Base-by-base conservation (phyloP, 2,797 vertebrate species). In the Gymnoscopelus microlampas region DNA sequence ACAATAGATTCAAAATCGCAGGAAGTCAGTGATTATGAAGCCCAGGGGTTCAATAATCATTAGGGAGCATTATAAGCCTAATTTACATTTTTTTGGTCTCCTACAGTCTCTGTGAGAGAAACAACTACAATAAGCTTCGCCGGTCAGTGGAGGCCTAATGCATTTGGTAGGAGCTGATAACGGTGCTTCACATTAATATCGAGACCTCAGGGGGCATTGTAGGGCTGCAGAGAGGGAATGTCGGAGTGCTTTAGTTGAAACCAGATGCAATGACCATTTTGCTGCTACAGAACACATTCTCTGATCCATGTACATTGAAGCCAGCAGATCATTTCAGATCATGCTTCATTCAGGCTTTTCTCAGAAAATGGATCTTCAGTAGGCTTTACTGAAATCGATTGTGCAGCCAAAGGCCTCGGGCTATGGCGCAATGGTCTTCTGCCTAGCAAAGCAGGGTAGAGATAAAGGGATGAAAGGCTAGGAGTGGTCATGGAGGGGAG, bases 191-290 rank as follows among this genome's bases (percentile, higher is more conserved):
- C 90, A 86, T 89, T 89, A 85, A 83, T 84, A 82, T 71, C 15
- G 57, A 86, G 83, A 88, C 89, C 89, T 91, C 90, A 85, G 79
- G 87, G 87, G 88, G 89, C 92, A 91, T 92, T 90, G 91, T 85
- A 80, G 84, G 84, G 87, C 86, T 88, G 87, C 79, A 74, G 73
- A 85, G 84, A 87, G 83, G 87, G 88, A 91, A 88, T 70, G 86
- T 89, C 83, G 87, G 89, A 91, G 90, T 88, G 87, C 89, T 91
- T 88, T 90, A 85, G 88, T 88, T 89, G 89, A 90, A 92, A 90
- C 88, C 88, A 71, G 87, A 87, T 84, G 77, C 89, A 90, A 92
- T 92, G 84, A 89, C 89, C 90, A 90, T 91, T 88, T 91, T 54
- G 60, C 85, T 87, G 87, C 81, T 85, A 90, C 90, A 44, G 39